phyloP scores from a whole-genome alignment of 2,113 vertebrate genomes.

The Neoarius graeffei region DNA sequence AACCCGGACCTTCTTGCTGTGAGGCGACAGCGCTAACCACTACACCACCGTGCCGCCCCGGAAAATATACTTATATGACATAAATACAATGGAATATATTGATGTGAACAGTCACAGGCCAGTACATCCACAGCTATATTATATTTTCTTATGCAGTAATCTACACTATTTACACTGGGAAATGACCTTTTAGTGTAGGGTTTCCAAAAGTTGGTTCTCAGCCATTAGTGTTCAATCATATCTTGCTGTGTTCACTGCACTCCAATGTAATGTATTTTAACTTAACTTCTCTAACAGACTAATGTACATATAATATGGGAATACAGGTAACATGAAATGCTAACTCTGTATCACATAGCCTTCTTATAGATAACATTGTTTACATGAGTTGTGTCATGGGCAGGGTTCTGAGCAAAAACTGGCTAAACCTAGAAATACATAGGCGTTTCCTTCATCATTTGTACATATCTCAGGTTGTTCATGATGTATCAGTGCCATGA shows the following conservation, averaged over 20 bases:
- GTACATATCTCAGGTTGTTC: background rate
- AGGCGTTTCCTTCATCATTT: background rate
- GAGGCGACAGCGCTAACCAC: too few species aligned
- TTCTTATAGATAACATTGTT: conserved; percentile 8
- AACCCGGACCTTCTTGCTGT: too few species aligned
- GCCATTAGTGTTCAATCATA: background rate
- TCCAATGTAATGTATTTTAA: background rate
- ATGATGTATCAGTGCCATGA: background rate
- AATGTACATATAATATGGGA: background rate
- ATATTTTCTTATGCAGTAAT: background rate
- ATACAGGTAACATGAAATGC: background rate
- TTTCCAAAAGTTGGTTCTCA: background rate
- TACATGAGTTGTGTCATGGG: conserved; percentile 14
- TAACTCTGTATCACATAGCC: background rate
- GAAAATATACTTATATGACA: background rate
- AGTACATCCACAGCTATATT: too few species aligned
- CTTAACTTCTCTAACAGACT: background rate
- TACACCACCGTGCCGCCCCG: too few species aligned
- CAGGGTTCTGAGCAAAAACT: background rate
- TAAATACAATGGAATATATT: background rate
- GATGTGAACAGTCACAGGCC: background rate
- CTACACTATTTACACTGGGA: background rate
- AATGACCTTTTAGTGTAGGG: background rate
- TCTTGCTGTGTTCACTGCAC: background rate
- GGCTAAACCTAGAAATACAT: background rate